Conservation (phyloP, 2,888 invertebrate genomes). For the Conus canariensis region DNA sequence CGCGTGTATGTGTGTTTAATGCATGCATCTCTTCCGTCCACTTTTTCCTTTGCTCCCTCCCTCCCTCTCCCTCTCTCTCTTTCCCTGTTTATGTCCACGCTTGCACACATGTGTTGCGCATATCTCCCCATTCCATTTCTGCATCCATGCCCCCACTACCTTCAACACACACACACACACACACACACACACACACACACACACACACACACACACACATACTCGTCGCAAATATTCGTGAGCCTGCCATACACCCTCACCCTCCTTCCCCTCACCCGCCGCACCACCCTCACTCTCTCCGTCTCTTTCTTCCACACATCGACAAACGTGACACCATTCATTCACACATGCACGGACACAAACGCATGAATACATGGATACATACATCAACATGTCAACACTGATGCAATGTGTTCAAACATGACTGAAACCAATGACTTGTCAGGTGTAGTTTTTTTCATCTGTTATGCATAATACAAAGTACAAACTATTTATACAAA, state of each 20-base stretch:
- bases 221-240: too few species aligned
- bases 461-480: too few species aligned
- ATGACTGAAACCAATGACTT: too few species aligned
- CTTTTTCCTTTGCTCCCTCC: not conserved
- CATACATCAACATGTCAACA: not conserved
- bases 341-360: not conserved
- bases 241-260: not conserved
- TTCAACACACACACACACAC: too few species aligned
- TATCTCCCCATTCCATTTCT: too few species aligned
- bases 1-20: not conserved
- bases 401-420: too few species aligned
- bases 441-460: too few species aligned
- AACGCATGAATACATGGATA: not conserved
- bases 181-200: too few species aligned
- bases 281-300: not conserved
- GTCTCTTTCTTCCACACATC: not conserved
- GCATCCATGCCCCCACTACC: too few species aligned
- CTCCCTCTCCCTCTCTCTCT: not conserved
- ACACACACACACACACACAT: too few species aligned
- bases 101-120: too few species aligned
- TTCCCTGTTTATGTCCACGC: not conserved
- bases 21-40: not conserved
- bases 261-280: not conserved
- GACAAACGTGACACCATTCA: not conserved
- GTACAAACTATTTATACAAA: too few species aligned